A percentile compares a stretch with the other conserved stretches of the same genome.
These are phyloP conservation scores for Stegophylla sp. DNA, from an alignment of 2,888 invertebrate species.

Conservation along the genomic window DNA sequence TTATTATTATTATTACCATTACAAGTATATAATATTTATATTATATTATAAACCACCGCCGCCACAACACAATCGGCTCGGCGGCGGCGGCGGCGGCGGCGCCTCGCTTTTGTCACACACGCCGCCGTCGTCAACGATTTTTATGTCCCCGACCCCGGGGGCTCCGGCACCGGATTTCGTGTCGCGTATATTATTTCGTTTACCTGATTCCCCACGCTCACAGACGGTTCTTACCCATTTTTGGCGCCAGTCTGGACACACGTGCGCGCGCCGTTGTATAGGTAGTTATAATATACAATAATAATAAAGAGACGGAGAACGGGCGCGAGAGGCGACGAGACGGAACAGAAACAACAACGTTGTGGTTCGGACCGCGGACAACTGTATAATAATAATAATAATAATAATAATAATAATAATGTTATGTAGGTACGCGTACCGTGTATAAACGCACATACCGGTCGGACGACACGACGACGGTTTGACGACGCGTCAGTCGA, in stretches of 20 bases:
- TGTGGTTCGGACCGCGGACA: too few species aligned
- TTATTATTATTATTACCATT: background rate
- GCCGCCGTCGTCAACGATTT: constrained; percentile 21
- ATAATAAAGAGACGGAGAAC: too few species aligned
- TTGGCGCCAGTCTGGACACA: constrained; percentile 56
- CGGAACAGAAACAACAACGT: background rate
- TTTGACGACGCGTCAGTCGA: constrained; percentile 30
- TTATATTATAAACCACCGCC: background rate
- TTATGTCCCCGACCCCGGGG: constrained; percentile 43
- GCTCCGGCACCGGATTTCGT: constrained; percentile 40
- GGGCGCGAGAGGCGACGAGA: background rate
- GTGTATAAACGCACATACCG: background rate
- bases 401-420: background rate
- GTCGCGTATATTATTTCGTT: background rate
- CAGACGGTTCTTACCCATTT: constrained; percentile 54
- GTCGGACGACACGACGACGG: background rate
- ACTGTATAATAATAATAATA: background rate
- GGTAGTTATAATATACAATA: background rate
- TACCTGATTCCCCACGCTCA: constrained; percentile 46
- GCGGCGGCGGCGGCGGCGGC: constrained; percentile 2
- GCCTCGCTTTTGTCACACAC: constrained; percentile 38
- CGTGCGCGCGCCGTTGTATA: background rate
- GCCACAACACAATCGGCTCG: background rate
- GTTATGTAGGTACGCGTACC: background rate
- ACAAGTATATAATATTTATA: background rate